Conservation (phyloP, 2,113 vertebrate genomes). For the Cyanoderma ruficeps region DNA sequence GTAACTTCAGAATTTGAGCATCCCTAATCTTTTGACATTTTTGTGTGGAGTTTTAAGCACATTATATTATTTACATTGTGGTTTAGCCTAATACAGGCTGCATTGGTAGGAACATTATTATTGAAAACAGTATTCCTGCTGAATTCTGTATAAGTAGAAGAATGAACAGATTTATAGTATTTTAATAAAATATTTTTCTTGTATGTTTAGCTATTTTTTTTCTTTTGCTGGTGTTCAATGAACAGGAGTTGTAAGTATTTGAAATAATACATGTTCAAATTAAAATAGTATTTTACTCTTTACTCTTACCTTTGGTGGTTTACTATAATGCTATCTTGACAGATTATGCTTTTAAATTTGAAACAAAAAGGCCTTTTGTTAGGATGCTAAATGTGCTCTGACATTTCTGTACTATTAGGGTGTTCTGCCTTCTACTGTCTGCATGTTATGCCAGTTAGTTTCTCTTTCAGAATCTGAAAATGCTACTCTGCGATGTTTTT, state of each 20-base stretch:
- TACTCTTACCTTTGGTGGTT: background rate
- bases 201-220: background rate
- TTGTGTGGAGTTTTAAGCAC: background rate
- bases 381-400: background rate
- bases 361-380: background rate
- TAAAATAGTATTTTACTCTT: background rate
- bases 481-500: background rate
- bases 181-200: background rate
- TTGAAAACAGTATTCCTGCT: background rate
- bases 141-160: background rate
- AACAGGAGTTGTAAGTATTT: background rate
- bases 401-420: background rate
- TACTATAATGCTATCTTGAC: background rate
- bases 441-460: background rate
- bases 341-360: background rate
- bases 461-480: background rate
- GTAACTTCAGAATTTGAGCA: background rate
- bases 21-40: background rate
- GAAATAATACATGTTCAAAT: background rate
- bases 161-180: background rate
- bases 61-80: background rate
- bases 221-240: background rate
- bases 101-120: background rate
- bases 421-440: background rate
- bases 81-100: background rate